Evolutionary conservation across 2,888 invertebrate genomes (phyloP).

Genomic region (Prosapia bicincta): DNA sequence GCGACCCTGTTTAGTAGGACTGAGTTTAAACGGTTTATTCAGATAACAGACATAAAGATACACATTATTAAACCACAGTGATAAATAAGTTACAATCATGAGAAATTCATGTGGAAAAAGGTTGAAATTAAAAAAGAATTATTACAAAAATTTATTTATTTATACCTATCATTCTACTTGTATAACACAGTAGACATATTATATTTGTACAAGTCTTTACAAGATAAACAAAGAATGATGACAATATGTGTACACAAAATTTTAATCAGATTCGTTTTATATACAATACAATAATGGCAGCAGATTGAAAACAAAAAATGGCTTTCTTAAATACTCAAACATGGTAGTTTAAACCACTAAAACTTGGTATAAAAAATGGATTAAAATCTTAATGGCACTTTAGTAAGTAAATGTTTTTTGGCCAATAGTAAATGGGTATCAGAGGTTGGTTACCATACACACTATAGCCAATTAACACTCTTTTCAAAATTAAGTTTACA

Average conservation of each 20-base stretch:
- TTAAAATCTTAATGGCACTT: not conserved
- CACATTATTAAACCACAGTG: no score
- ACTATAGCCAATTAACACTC: no score
- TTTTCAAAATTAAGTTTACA: no score
- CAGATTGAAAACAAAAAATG: not conserved
- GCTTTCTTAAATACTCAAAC: not conserved
- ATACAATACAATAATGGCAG: constrained; percentile 4
- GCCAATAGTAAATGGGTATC: not conserved
- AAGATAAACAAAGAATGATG: constrained; percentile 26
- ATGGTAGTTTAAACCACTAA: constrained; percentile 1
- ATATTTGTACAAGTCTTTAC: constrained; percentile 36
- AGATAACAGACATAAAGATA: no score
- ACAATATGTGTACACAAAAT: constrained; percentile 3
- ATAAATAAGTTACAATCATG: no score
- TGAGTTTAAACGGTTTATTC: no score
- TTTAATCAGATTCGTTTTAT: constrained; percentile 4
- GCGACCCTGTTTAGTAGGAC: no score
- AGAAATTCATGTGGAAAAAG: no score
- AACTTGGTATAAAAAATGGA: not conserved
- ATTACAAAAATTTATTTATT: constrained; percentile 24
- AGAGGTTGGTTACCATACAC: no score
- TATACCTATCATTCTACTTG: constrained; percentile 24
- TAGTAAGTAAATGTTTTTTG: not conserved
- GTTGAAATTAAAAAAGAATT: no score
- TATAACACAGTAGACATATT: constrained; percentile 42